phyloP scores from a whole-genome alignment of 2,113 vertebrate species.

The Pontoporia blainvillei region DNA sequence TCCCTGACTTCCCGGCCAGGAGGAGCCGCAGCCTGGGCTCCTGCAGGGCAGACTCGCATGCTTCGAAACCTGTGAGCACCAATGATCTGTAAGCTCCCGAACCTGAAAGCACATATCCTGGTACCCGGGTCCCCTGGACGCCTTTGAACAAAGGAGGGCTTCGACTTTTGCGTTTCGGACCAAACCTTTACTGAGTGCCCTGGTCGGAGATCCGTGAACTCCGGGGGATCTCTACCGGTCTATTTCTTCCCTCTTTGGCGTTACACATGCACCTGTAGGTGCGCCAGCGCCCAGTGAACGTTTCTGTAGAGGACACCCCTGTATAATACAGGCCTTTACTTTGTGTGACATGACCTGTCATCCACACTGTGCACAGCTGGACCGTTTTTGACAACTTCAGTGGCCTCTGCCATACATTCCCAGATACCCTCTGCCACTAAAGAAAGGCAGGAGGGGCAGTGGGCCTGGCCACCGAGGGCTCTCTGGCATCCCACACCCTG shows the following conservation, averaged over 20 bases:
- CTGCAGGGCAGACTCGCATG: neutral
- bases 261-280: neutral
- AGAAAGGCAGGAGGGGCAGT: too few relatives aligned
- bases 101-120: neutral
- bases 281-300: accelerated
- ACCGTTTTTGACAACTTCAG: neutral
- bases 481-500: too few relatives aligned
- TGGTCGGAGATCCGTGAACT: neutral
- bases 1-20: neutral
- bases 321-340: accelerated
- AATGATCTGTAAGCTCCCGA: neutral
- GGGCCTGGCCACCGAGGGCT: accelerated
- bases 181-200: neutral
- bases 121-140: neutral
- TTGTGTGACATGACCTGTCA: neutral
- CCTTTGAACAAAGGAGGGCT: neutral
- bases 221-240: accelerated
- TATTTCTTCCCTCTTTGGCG: neutral
- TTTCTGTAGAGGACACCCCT: too few relatives aligned
- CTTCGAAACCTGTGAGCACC: neutral
- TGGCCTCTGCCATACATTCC: neutral
- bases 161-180: neutral
- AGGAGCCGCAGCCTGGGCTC: neutral
- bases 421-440: neutral
- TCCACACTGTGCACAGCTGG: neutral